Evolutionary conservation across 2,113 vertebrate species (phyloP), one percentile per base, ranked within the genome.

Genomic region (Mormoops blainvillei): DNA sequence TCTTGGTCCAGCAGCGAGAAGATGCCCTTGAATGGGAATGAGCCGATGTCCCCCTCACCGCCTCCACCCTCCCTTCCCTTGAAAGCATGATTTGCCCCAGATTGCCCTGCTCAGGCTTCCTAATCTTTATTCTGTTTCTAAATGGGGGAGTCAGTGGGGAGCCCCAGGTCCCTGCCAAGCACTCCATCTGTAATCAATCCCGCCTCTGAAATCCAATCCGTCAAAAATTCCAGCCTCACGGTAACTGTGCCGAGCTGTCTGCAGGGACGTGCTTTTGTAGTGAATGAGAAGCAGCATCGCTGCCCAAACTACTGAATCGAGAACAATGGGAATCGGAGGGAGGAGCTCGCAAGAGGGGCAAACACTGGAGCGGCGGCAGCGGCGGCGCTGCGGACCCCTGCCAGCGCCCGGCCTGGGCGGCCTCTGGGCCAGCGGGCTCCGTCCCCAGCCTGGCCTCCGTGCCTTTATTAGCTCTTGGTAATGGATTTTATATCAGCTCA

Each of bases 61-160:
- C 0, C 0, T n/a, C 33, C 4, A 20, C 63, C 87, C 54, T 52
- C 82, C 45, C 63, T 92, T 90, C 93, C 88, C 89, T 95, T 48
- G 95, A 92, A 91, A 96, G 85, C 33, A 12, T 2, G 52, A 28
- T 87, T 83, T 45, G 54, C 67, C 93, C 94, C 78, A 31, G 84
- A 89, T 91, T 52, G 48, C 26, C 82, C 76, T 82, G 76, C 74
- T 89, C 77, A 16, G 36, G 80, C 87, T 85, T 81, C 65, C 67
- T 87, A 71, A 86, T 94, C 77, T 86, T 81, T 84, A 86, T 83
- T 96, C 71, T 38, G n/a, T 78, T 70, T 93, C 91, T 96, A 97
- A 86, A 89, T 77, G 68, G 86, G 87, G 94, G 87, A 73, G 87
- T 95, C 91, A 95, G 48, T 77, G 61, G 92, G 94, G 93, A 96